These are phyloP conservation scores for Limnodromus scolopaceus DNA, from an alignment of 2,797 vertebrate genomes.

Conservation along the genomic window DNA sequence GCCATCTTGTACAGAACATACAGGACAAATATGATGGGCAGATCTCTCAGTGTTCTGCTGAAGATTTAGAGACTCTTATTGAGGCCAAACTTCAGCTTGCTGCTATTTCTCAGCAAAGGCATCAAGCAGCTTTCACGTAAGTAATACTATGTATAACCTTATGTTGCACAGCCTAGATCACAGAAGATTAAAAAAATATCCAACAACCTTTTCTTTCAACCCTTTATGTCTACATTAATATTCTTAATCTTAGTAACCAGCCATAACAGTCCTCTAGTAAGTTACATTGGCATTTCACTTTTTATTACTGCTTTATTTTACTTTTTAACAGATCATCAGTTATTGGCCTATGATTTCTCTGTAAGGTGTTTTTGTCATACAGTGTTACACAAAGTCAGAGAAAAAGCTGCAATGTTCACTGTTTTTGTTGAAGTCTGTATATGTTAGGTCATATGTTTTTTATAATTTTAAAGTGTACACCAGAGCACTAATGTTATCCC, in stretches of 20 bases:
- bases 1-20: slow-evolving; percentile 64
- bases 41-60: slow-evolving; percentile 53
- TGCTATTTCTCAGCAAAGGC: slow-evolving; percentile 83
- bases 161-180: not conserved
- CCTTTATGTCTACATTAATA: not conserved
- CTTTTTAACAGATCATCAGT: not conserved
- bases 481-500: not conserved
- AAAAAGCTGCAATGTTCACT: not conserved
- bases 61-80: slow-evolving; percentile 82
- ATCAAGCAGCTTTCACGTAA: slow-evolving; percentile 82
- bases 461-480: not conserved
- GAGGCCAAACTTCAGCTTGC: slow-evolving; percentile 86
- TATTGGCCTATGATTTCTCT: not conserved
- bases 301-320: not conserved
- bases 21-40: slow-evolving; percentile 21
- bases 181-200: not conserved
- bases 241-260: not conserved
- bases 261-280: not conserved
- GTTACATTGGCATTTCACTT: not conserved
- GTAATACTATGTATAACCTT: not conserved
- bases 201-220: not conserved
- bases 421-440: not conserved
- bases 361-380: not conserved
- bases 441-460: not conserved
- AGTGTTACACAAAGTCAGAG: not conserved